Evolutionary conservation across 2,888 invertebrate genomes (phyloP).

Genomic region (Danaus chrysippus): DNA sequence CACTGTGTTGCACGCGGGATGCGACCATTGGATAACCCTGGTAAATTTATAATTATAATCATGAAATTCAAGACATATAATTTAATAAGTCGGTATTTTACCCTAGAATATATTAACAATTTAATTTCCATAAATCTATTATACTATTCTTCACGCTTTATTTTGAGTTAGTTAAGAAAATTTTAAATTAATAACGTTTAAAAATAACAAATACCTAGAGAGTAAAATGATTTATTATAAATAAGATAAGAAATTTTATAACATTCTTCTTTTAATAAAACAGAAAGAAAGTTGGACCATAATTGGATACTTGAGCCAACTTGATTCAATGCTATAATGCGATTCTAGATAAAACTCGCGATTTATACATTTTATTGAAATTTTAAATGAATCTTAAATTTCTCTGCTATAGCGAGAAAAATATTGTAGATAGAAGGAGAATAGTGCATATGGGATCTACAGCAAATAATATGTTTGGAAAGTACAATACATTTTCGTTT

Average conservation of each 20-base stretch:
- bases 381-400: slow-evolving; percentile 3
- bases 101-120: too few species aligned
- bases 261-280: slow-evolving; percentile 14
- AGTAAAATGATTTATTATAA: slow-evolving; percentile 5
- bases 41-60: neutral
- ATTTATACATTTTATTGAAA: slow-evolving; percentile 10
- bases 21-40: slow-evolving; percentile 97
- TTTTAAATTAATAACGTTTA: neutral
- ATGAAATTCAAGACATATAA: too few species aligned
- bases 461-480: neutral
- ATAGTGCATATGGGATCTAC: neutral
- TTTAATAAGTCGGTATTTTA: too few species aligned
- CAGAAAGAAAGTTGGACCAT: slow-evolving; percentile 17
- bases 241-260: slow-evolving; percentile 12
- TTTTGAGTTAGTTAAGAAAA: too few species aligned
- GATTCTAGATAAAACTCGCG: slow-evolving; percentile 12
- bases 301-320: slow-evolving; percentile 24
- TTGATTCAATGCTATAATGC: slow-evolving; percentile 11
- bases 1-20: slow-evolving; percentile 98
- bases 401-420: neutral
- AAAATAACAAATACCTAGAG: neutral
- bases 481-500: slow-evolving; percentile 2
- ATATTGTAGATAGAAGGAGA: neutral
- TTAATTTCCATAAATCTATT: too few species aligned
- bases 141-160: too few species aligned